These are phyloP conservation scores for Galeopsomyia nigrocyanea DNA, from an alignment of 2,888 invertebrate genomes.

Conservation along the genomic window DNA sequence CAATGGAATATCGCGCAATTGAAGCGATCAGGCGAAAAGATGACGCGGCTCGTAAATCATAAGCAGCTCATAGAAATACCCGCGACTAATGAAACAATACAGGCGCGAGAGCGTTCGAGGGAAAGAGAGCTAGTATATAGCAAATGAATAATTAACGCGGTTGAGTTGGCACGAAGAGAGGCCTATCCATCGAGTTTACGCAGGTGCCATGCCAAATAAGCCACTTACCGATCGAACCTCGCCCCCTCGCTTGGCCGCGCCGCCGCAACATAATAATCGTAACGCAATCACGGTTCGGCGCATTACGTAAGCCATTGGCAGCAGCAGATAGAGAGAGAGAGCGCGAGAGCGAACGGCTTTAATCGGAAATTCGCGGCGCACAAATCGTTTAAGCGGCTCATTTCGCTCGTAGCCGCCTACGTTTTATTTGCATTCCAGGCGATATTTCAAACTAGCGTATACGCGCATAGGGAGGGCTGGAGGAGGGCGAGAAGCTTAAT, in stretches of 20 bases:
- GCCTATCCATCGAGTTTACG: constrained; percentile 21
- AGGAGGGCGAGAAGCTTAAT: constrained; percentile 16
- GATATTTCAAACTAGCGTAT: constrained; percentile 33
- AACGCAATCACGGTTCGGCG: constrained; percentile 15
- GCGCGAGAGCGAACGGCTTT: background rate
- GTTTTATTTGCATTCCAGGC: constrained; percentile 33
- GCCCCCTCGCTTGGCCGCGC: background rate
- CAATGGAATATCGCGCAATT: too few species aligned
- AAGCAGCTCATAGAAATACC: too few species aligned
- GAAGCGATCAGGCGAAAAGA: too few species aligned
- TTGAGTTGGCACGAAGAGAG: constrained; percentile 5
- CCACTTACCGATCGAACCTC: background rate
- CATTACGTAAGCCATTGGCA: too few species aligned
- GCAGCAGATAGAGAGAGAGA: too few species aligned
- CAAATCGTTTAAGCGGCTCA: constrained; percentile 31
- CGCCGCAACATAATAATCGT: constrained; percentile 25
- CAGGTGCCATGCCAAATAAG: constrained; percentile 3
- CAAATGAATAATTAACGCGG: constrained; percentile 16
- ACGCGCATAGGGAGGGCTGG: too few species aligned
- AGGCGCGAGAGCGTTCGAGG: too few species aligned
- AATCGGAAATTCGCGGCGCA: constrained; percentile 25
- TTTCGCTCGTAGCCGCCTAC: constrained; percentile 9
- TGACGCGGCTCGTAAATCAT: too few species aligned
- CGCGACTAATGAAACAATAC: too few species aligned
- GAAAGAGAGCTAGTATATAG: too few species aligned